Base-by-base conservation (phyloP, 1,140 invertebrate species). In the Daktulosphaira vitifoliae region DNA sequence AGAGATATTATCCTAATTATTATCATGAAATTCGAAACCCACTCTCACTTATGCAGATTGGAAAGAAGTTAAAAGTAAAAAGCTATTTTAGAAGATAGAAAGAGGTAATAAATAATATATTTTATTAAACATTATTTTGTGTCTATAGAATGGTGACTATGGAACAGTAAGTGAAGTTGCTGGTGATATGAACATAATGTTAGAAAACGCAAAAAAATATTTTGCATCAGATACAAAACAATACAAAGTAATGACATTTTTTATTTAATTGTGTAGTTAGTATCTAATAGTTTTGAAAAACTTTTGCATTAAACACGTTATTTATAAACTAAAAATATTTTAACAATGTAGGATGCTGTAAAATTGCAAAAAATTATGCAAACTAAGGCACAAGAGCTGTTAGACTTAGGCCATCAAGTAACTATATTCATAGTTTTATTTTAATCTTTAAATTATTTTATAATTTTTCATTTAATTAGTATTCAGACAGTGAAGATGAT, bases 1-100 rank as follows among this genome's bases (percentile, higher is more conserved):
- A 84, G 67, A 78, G 88, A 25, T 85, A 84, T 68, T 97, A 98
- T 78, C 90, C 96, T 1, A 96, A 99, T 78, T 99, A 99, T 74
- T 99, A 98, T 76, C 89, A 91, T 71, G 91, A 94, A 73, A 99
- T 99, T 51, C 92, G 92, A 72, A 89, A 92, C 74, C 96, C 96
- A 0, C 87, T 99, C 68, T 96, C 96, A 0, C 76, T 99, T 68
- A 84, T 86, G 62, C 91, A 97, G 77, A 96, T 99, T 65, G 84
- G 88, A 67, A 86, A 88, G 52, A 96, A 95, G 78, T 82, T 97
- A 22, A 87, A 91, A 80, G 82, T 85, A 76, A 54, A 22, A n/a
- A n/a, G n/a, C n/a, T n/a, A n/a, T n/a, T n/a, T n/a, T n/a, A n/a
- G n/a, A n/a, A n/a, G n/a, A n/a, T n/a, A n/a, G n/a, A n/a, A n/a